Conservation (phyloP, 2,888 invertebrate species). For the Dynastes maya region DNA sequence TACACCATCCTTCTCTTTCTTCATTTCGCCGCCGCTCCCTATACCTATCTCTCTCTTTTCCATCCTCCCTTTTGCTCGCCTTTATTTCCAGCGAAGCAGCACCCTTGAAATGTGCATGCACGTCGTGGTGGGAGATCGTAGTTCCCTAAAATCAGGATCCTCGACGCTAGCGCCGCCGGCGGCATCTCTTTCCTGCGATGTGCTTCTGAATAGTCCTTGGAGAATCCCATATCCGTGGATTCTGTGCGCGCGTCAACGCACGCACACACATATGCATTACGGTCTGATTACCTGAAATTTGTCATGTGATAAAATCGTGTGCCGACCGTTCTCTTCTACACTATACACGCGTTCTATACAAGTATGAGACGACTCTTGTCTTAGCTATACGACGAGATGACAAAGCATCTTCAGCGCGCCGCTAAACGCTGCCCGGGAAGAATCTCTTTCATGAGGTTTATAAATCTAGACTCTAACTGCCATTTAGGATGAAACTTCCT, state of each 20-base stretch:
- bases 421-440: constrained; percentile 14
- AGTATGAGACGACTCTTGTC: constrained; percentile 25
- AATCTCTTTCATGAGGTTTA: constrained; percentile 17
- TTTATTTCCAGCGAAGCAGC: constrained; percentile 17
- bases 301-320: constrained; percentile 52
- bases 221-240: constrained; percentile 57
- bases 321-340: constrained; percentile 21
- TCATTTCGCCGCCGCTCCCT: background rate
- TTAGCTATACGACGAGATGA: constrained; percentile 34
- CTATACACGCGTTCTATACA: constrained; percentile 27
- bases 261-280: constrained; percentile 40
- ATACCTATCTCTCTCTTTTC: constrained; percentile 51
- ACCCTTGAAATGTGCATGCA: constrained; percentile 57
- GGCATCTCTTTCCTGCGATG: background rate
- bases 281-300: constrained; percentile 52
- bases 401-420: constrained; percentile 26
- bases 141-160: constrained; percentile 24
- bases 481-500: constrained; percentile 18
- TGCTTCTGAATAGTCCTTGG: constrained; percentile 62
- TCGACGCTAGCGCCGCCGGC: constrained; percentile 26
- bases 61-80: constrained; percentile 45
- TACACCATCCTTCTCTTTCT: constrained; percentile 42
- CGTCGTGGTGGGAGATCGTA: constrained; percentile 60
- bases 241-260: constrained; percentile 32
- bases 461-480: constrained; percentile 27